Base-by-base conservation (phyloP, 2,113 vertebrate species). In the Apodemus speciosus region DNA sequence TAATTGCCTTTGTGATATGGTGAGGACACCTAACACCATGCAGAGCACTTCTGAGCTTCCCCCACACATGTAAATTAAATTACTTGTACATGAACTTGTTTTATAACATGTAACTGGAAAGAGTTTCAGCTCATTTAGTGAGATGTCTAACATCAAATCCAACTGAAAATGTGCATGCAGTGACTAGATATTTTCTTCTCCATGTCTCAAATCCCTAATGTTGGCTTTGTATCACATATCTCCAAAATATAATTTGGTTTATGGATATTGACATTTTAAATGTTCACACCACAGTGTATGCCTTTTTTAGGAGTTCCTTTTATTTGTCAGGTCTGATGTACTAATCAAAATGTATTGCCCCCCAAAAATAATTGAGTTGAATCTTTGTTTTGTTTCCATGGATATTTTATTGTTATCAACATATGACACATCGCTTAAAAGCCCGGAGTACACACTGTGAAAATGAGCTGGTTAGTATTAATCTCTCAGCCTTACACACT, bases 1-100 rank as follows among this genome's bases (percentile, higher is more conserved):
- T 97, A 96, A 97, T 96, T 97, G 96, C 88, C 96, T 97, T 95
- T 96, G 95, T 95, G 97, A 96, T 96, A 58, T 85, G 72, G 87
- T 85, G 95, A 95, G 95, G 96, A 96, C 95, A 97, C 89, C 95
- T 96, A 95, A 95, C 18, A 89, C 96, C 94, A 94, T 56, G 85
- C 68, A 88, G 43, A 95, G 88, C n/a, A 53, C 51, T 73, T 35
- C 85, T 77, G 2, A n/a, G 73, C 60, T 95, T 95, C 95, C 89
- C 56, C 35, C 92, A 97, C 49, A 86, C 66, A 97, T 77, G 92
- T 94, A 91, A 97, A 97, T 98, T 94, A 72, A 96, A 97, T 96
- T 93, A 94, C 77, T 95, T 87, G 95, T 58, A 89, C 95, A 80
- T 91, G 62, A 97, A 88, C 76, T 96, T 94, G 72, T 93, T 96